Evolutionary conservation across 1,140 invertebrate genomes (phyloP).

Genomic region (Harpegnathos saltator): DNA sequence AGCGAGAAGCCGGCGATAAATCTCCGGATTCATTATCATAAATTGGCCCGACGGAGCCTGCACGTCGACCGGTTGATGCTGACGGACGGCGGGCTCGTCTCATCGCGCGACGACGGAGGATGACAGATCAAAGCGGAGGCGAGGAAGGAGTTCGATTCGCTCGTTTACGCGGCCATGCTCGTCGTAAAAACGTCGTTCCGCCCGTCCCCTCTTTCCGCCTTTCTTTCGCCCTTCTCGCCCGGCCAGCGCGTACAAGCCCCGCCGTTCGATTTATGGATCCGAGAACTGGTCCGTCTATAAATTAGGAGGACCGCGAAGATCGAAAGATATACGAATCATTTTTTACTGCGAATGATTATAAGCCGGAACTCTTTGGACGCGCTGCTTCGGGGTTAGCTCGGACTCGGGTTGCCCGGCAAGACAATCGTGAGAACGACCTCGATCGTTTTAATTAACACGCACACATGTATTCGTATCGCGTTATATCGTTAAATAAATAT

Average conservation of each 20-base stretch:
- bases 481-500: slow-evolving; percentile 12
- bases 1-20: slow-evolving; percentile 75
- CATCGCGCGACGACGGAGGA: slow-evolving; percentile 52
- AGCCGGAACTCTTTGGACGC: slow-evolving; percentile 46
- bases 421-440: slow-evolving; percentile 9
- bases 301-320: slow-evolving; percentile 56
- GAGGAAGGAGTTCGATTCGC: slow-evolving; percentile 69
- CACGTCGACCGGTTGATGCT: slow-evolving; percentile 68
- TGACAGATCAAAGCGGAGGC: slow-evolving; percentile 73
- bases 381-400: slow-evolving; percentile 30
- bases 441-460: slow-evolving; percentile 27
- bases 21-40: slow-evolving; percentile 79
- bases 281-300: slow-evolving; percentile 58
- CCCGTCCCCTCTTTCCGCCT: slow-evolving; percentile 24
- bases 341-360: slow-evolving; percentile 55
- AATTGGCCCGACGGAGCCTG: slow-evolving; percentile 72
- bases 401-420: slow-evolving; percentile 10
- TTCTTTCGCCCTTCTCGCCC: slow-evolving; percentile 31
- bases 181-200: slow-evolving; percentile 68
- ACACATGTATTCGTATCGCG: too few relatives aligned
- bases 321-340: slow-evolving; percentile 60
- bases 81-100: slow-evolving; percentile 61
- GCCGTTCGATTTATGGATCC: slow-evolving; percentile 63
- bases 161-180: slow-evolving; percentile 65
- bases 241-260: slow-evolving; percentile 20